Conservation (phyloP, 2,113 vertebrate species). For the Bombycilla garrulus region DNA sequence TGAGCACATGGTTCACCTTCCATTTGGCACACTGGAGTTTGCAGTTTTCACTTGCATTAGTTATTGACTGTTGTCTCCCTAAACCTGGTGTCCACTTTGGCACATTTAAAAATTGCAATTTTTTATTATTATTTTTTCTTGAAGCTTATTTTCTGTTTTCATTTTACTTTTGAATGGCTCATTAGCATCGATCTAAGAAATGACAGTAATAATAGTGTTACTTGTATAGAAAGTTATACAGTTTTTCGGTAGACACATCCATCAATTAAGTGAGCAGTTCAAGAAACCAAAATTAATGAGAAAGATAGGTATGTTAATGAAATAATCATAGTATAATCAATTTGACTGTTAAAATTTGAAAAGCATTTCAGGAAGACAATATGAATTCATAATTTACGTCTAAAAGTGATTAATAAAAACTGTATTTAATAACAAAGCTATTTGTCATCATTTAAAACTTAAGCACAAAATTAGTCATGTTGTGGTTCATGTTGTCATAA, state of each 20-base stretch:
- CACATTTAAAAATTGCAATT: not conserved
- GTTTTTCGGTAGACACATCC: conserved; percentile 81
- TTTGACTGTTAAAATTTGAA: conserved; percentile 88
- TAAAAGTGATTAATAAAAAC: conserved; percentile 86
- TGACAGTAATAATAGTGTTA: conserved; percentile 85
- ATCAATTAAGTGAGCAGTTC: conserved; percentile 82
- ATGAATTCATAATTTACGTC: conserved; percentile 87
- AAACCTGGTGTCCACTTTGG: conserved; percentile 7
- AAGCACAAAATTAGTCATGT: conserved; percentile 79
- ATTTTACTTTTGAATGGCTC: conserved; percentile 73
- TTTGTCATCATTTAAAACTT: conserved; percentile 84
- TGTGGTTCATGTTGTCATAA: conserved; percentile 74
- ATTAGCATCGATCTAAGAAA: conserved; percentile 78
- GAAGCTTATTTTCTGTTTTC: conserved; percentile 68
- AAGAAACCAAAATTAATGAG: conserved; percentile 86
- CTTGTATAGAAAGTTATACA: conserved; percentile 79
- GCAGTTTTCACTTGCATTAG: not conserved
- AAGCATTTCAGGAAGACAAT: conserved; percentile 83
- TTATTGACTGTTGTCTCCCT: not conserved
- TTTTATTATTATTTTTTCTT: conserved; percentile 22
- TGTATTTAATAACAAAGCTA: conserved; percentile 87
- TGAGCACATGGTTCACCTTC: not conserved
- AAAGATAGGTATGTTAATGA: conserved; percentile 89
- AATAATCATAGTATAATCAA: conserved; percentile 90
- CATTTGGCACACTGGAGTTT: not conserved